Base-by-base conservation (phyloP, 2,113 vertebrate species). In the Alethe castanea region DNA sequence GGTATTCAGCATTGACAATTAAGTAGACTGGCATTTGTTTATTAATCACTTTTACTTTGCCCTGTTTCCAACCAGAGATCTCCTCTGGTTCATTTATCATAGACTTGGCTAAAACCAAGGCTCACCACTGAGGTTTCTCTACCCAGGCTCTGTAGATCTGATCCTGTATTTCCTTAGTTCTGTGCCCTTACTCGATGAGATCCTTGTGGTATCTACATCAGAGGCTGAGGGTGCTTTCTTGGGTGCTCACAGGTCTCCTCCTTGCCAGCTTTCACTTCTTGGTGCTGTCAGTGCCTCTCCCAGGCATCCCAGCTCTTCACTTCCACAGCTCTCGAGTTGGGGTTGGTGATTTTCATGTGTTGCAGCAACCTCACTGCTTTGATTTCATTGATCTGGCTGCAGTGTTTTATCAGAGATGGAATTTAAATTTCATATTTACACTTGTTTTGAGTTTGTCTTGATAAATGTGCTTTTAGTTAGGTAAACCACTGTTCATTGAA, bases 161-260 rank as follows among this genome's bases (percentile, higher is more conserved):
- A 29, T 33, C 8, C 31, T 17, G 20, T 35, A 20, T 53, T 74
- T 79, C 47, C 57, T 50, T 22, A 76, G 22, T 29, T 80, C n/a
- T 4, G 0, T 74, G 36, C 16, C 20, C 20, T 56, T 8, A 2
- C 25, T 14, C 0, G 5, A 6, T 1, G 8, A 54, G 35, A 28
- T 64, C 50, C 25, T 71, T 19, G 3, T 0, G 2, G 29, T n/a
- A 3, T 35, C 48, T 50, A 1, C 47, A 50, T 2, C 44, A 36
- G 42, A 64, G 76, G 29, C 52, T 77, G 59, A 8, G 35, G 31
- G 64, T 64, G 45, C 2, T 38, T 77, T 72, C 22, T n/a, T 35
- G 20, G 18, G 18, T 26, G 16, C n/a, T 69, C 61, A 12, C 47
- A 59, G 61, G 20, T 64, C 36, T 82, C 22, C 12, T 90, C 7